A percentile compares a stretch with the other conserved stretches of the same genome.
These are phyloP conservation scores for Thera britannica DNA, from an alignment of 2,888 invertebrate genomes.

Conservation along the genomic window DNA sequence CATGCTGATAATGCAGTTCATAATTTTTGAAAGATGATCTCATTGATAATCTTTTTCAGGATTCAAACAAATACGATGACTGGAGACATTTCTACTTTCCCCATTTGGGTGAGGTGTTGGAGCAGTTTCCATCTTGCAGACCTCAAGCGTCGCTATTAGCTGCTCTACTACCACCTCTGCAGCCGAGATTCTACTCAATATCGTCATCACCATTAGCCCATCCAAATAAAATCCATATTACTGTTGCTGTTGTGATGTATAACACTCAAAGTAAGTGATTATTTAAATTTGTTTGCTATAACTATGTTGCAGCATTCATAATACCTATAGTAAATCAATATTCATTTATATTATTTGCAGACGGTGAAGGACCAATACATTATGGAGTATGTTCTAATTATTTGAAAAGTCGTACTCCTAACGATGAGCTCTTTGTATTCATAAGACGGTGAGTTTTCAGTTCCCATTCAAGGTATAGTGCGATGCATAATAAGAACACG, in stretches of 20 bases:
- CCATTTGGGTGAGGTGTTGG: constrained; percentile 93
- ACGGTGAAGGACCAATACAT: constrained; percentile 91
- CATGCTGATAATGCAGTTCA: neutral
- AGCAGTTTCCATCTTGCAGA: constrained; percentile 93
- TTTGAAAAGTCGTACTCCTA: constrained; percentile 87
- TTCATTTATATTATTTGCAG: constrained; percentile 74
- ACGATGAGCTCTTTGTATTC: constrained; percentile 89
- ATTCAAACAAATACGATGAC: constrained; percentile 94
- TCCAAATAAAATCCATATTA: constrained; percentile 92
- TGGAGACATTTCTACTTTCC: constrained; percentile 95
- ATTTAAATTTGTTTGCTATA: neutral
- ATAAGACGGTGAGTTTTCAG: constrained; percentile 87
- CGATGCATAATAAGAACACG: constrained; percentile 13
- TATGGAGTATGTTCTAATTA: constrained; percentile 97
- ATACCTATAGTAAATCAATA: too few species aligned
- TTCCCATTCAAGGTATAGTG: constrained; percentile 11
- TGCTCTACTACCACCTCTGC: constrained; percentile 92
- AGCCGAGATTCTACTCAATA: constrained; percentile 97
- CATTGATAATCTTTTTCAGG: constrained; percentile 75
- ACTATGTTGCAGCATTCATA: too few species aligned
- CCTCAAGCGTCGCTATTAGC: constrained; percentile 93
- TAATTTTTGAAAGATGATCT: neutral
- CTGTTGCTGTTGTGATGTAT: constrained; percentile 95
- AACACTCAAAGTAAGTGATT: constrained; percentile 88
- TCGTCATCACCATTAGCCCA: constrained; percentile 93